Percentiles rank a stretch among this genome's conserved stretches.
Evolutionary conservation across 1,140 invertebrate species (phyloP).

Genomic region (Leucophenga varia): DNA sequence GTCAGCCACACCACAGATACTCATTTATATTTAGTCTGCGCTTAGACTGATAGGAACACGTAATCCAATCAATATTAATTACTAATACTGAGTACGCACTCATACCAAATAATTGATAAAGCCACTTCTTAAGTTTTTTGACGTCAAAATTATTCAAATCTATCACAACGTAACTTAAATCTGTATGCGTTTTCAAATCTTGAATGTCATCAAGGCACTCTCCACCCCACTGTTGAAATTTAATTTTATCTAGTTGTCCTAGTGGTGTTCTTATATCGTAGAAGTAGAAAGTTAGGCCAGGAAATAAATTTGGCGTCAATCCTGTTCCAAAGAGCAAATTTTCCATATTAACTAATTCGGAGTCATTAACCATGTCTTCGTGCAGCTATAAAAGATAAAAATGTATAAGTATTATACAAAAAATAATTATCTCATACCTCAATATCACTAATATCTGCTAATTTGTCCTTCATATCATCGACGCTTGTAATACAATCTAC

Average conservation of each 20-base stretch:
- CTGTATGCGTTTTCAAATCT: too few species aligned
- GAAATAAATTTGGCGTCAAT: slow-evolving; percentile 7
- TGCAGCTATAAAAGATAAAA: background rate
- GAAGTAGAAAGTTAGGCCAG: slow-evolving; percentile 4
- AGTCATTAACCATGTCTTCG: background rate
- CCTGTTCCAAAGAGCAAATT: background rate
- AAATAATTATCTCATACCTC: slow-evolving; percentile 8
- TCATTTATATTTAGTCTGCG: background rate
- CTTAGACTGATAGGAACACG: background rate
- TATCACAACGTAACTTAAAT: too few species aligned
- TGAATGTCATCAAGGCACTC: too few species aligned
- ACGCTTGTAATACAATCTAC: slow-evolving; percentile 56
- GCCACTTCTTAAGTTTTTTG: slow-evolving; percentile 13
- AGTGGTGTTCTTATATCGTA: slow-evolving; percentile 1
- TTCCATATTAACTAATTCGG: slow-evolving; percentile 2
- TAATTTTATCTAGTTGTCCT: slow-evolving; percentile 9
- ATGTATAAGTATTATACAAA: background rate
- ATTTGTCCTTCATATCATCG: slow-evolving; percentile 56
- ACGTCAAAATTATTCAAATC: too few species aligned
- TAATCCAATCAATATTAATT: slow-evolving; percentile 18
- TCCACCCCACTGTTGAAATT: too few species aligned
- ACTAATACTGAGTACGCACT: slow-evolving; percentile 4
- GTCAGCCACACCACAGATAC: background rate
- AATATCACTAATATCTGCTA: slow-evolving; percentile 43
- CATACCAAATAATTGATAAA: slow-evolving; percentile 2